These are phyloP conservation scores for Salmo trutta DNA, from an alignment of 2,797 vertebrate genomes.

Conservation along the genomic window DNA sequence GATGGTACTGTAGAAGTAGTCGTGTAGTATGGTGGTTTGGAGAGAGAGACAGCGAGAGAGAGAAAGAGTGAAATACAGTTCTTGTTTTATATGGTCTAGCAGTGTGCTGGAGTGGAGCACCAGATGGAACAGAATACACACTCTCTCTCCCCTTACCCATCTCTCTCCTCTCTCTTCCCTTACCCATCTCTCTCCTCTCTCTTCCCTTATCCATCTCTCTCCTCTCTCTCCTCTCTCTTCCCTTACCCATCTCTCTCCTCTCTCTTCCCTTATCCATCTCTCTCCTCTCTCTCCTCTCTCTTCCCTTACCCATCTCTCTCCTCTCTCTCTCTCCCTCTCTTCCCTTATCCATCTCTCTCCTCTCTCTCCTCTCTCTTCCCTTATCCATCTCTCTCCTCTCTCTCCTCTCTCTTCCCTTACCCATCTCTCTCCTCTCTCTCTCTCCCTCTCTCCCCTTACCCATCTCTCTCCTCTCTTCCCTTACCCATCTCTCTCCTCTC, in stretches of 20 bases:
- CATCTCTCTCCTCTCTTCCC: no score
- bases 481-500: no score
- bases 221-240: conserved; percentile 2
- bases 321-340: conserved; percentile 40
- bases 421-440: no score
- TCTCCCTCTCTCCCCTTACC: no score
- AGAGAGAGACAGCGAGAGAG: neutral
- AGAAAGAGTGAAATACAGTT: neutral
- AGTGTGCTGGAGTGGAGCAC: conserved; percentile 58
- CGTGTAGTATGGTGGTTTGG: neutral
- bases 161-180: neutral
- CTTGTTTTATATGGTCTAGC: conserved; percentile 53
- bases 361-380: conserved; percentile 22
- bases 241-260: no score
- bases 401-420: no score
- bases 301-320: conserved; percentile 35
- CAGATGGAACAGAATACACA: conserved; percentile 69
- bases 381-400: no score
- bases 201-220: neutral
- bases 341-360: conserved; percentile 30
- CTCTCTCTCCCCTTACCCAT: neutral
- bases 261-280: neutral
- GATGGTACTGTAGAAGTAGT: no score
- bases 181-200: neutral
- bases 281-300: conserved; percentile 24